Evolutionary conservation across 1,140 invertebrate species (phyloP).

Genomic region (Rhizoglyphus robini): DNA sequence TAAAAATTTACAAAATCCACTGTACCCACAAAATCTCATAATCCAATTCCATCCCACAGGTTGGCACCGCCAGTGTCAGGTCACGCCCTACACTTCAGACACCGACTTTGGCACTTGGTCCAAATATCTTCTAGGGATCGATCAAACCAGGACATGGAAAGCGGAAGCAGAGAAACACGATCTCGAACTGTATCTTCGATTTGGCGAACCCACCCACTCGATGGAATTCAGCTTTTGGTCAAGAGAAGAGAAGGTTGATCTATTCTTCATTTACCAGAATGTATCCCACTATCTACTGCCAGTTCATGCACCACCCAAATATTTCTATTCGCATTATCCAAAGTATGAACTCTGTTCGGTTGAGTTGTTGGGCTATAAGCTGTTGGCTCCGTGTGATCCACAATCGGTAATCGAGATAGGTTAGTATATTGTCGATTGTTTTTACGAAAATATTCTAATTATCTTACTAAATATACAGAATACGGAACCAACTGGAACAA

Average conservation of each 20-base stretch:
- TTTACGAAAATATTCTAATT: no score
- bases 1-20: no score
- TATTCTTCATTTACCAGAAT: not conserved
- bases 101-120: constrained; percentile 41
- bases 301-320: not conserved
- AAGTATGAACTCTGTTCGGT: constrained; percentile 43
- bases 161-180: not conserved
- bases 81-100: constrained; percentile 43
- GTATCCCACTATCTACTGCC: no score
- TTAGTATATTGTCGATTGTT: no score
- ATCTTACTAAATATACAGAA: no score
- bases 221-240: not conserved
- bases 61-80: constrained; percentile 45
- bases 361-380: constrained; percentile 38
- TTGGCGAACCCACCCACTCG: not conserved
- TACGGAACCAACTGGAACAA: constrained; percentile 41
- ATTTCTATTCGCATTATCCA: constrained; percentile 40
- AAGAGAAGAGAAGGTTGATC: not conserved
- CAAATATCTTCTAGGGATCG: constrained; percentile 22
- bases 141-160: not conserved
- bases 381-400: constrained; percentile 42
- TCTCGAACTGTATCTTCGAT: not conserved
- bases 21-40: no score
- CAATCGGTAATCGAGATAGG: constrained; percentile 37
- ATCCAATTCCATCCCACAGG: no score